A percentile compares a stretch with the other conserved stretches of the same genome.
Evolutionary conservation across 92 coral and sea anemone genomes (phyloP).

Genomic region (Actinostola sp.): DNA sequence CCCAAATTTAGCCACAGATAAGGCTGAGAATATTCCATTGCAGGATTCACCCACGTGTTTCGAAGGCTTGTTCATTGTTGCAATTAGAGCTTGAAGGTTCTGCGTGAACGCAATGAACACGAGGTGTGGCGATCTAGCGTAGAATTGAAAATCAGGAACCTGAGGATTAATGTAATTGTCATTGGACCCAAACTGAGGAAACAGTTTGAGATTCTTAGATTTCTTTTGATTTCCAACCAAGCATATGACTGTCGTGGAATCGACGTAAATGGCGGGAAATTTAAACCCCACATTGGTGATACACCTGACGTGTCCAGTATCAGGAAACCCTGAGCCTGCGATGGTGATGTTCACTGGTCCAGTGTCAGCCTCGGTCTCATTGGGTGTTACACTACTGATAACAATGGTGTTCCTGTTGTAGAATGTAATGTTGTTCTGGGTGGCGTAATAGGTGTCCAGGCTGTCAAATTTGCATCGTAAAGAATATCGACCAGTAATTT

Average conservation of each 20-base stretch:
- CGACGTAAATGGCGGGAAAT: conserved; percentile 33
- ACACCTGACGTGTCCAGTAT: conserved; percentile 67
- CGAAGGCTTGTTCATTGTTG: conserved; percentile 35
- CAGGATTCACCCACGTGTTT: conserved; percentile 32
- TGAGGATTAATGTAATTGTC: conserved; percentile 15
- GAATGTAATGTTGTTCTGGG: conserved; percentile 49
- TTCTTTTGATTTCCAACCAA: conserved; percentile 23
- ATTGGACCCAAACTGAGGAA: conserved; percentile 48
- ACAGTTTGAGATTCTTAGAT: conserved; percentile 44
- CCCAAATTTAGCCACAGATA: conserved; percentile 47
- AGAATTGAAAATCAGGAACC: conserved; percentile 43
- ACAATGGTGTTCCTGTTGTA: conserved; percentile 60
- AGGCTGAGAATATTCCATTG: conserved; percentile 32
- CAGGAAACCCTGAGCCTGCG: conserved; percentile 72
- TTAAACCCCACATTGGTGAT: conserved; percentile 26
- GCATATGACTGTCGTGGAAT: conserved; percentile 53
- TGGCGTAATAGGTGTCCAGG: conserved; percentile 1
- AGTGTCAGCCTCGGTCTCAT: conserved; percentile 22
- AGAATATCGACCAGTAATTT: conserved; percentile 32
- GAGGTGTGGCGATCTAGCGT: conserved; percentile 45
- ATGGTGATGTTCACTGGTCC: conserved; percentile 36
- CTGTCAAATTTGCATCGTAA: conserved; percentile 57
- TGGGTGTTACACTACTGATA: conserved; percentile 48
- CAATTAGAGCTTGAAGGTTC: conserved; percentile 51
- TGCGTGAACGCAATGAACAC: conserved; percentile 17